These are phyloP conservation scores for Acrossocheilus wenchowensis DNA, from an alignment of 2,797 vertebrate species.

Conservation along the genomic window DNA sequence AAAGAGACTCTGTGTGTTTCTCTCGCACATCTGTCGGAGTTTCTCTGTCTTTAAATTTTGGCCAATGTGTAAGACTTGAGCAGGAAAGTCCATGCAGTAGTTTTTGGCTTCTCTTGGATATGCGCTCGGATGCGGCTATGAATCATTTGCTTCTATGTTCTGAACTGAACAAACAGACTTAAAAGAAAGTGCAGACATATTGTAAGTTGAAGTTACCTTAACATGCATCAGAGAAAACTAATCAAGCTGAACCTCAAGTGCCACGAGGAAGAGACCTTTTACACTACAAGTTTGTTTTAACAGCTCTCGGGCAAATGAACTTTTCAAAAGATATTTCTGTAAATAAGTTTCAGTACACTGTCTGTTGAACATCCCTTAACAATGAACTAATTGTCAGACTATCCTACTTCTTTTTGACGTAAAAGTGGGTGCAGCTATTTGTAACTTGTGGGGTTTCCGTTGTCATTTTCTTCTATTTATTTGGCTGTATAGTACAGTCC, in stretches of 20 bases:
- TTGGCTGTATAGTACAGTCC: no score
- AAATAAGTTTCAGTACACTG: not conserved
- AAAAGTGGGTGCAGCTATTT: no score
- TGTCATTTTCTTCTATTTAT: no score
- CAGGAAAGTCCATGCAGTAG: slow-evolving; percentile 62
- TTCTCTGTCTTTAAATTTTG: slow-evolving; percentile 63
- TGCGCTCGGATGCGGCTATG: not conserved
- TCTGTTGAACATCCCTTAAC: not conserved
- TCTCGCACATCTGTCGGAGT: slow-evolving; percentile 70
- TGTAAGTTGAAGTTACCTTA: not conserved
- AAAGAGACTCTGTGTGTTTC: slow-evolving; percentile 70
- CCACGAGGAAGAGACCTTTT: not conserved
- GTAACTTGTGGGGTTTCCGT: no score
- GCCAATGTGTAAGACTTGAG: slow-evolving; percentile 61
- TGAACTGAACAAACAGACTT: not conserved
- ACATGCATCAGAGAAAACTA: not conserved
- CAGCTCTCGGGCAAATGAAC: not conserved
- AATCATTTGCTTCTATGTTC: slow-evolving; percentile 1
- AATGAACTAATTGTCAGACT: no score
- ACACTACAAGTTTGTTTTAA: not conserved
- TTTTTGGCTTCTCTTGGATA: slow-evolving; percentile 64
- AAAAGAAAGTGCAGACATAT: not conserved
- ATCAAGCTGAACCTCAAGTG: no score
- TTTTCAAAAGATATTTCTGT: not conserved
- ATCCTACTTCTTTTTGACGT: no score